A percentile compares a stretch with the other conserved stretches of the same genome.
These are phyloP conservation scores for Caenorhabditis virilis DNA, from an alignment of 2,888 invertebrate genomes.

Conservation along the genomic window DNA sequence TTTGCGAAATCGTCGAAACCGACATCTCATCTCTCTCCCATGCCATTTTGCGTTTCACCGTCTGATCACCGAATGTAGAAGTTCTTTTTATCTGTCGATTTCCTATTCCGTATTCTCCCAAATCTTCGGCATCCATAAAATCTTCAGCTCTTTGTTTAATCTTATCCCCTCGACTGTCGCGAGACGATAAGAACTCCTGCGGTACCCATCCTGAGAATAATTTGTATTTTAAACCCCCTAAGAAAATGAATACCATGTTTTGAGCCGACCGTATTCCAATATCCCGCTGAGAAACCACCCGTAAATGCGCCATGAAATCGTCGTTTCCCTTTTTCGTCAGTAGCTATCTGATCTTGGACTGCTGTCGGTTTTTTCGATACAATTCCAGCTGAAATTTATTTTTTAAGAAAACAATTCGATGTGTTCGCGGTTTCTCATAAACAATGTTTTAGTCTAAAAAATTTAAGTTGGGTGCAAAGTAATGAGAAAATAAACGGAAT, in stretches of 20 bases:
- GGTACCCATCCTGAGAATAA: conserved; percentile 82
- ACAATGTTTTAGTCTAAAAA: too few relatives aligned
- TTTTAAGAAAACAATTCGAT: too few relatives aligned
- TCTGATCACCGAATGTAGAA: conserved; percentile 75
- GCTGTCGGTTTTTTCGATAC: conserved; percentile 74
- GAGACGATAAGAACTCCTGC: conserved; percentile 85
- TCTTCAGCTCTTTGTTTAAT: conserved; percentile 81
- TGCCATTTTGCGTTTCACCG: conserved; percentile 47
- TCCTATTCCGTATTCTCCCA: conserved; percentile 91
- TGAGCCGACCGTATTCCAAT: conserved; percentile 93
- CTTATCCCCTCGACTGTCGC: conserved; percentile 76
- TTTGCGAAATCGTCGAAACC: conserved; percentile 36
- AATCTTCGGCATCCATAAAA: conserved; percentile 96
- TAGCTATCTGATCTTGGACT: conserved; percentile 83
- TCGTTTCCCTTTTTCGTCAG: conserved; percentile 84
- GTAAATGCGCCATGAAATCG: conserved; percentile 97
- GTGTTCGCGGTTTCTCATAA: too few relatives aligned
- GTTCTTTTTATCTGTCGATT: conserved; percentile 83
- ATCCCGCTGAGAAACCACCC: conserved; percentile 96
- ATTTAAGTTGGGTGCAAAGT: too few relatives aligned
- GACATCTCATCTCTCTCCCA: conserved; percentile 57
- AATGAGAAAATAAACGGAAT: too few relatives aligned
- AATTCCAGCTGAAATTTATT: neutral
- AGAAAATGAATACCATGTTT: conserved; percentile 75
- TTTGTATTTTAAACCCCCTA: neutral